Percentiles rank a stretch among this genome's conserved stretches.
Evolutionary conservation across 1,140 invertebrate species (phyloP).

Genomic region (Probaryconus sp.): DNA sequence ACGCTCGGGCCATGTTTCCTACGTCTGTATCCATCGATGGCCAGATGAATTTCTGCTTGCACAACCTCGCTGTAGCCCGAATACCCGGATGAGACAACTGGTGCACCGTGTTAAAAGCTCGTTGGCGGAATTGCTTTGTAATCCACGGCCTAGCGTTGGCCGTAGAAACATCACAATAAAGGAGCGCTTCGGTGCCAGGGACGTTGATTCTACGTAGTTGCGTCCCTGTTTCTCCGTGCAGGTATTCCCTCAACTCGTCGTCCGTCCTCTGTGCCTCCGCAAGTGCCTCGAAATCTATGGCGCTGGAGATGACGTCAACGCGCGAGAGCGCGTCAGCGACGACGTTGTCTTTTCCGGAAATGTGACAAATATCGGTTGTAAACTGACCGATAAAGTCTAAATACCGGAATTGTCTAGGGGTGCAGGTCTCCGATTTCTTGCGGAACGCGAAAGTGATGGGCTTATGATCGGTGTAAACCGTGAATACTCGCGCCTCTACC

Average conservation of each 20-base stretch:
- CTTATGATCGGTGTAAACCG: slow-evolving; percentile 2
- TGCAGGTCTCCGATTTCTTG: slow-evolving; percentile 1
- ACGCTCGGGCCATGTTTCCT: slow-evolving; percentile 25
- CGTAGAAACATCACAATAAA: slow-evolving; percentile 19
- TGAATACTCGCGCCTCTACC: neutral
- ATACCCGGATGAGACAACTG: slow-evolving; percentile 46
- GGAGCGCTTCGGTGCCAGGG: neutral
- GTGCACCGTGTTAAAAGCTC: slow-evolving; percentile 66
- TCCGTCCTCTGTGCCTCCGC: slow-evolving; percentile 7
- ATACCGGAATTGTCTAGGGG: slow-evolving; percentile 59
- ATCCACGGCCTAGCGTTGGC: slow-evolving; percentile 12
- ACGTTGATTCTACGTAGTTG: too few species aligned
- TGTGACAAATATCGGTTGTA: slow-evolving; percentile 66
- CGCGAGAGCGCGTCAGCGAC: slow-evolving; percentile 63
- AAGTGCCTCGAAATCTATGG: neutral
- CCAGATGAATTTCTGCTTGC: slow-evolving; percentile 43
- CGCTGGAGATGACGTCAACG: slow-evolving; percentile 14
- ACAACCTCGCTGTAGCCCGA: slow-evolving; percentile 24
- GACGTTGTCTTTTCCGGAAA: slow-evolving; percentile 66
- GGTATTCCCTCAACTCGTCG: neutral
- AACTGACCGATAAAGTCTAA: slow-evolving; percentile 71
- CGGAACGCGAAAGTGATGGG: neutral
- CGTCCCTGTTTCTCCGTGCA: neutral
- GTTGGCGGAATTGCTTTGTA: slow-evolving; percentile 34
- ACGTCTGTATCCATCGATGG: slow-evolving; percentile 39